Base-by-base conservation (phyloP, 2,797 vertebrate species). In the Hyperoplus lanceolatus region DNA sequence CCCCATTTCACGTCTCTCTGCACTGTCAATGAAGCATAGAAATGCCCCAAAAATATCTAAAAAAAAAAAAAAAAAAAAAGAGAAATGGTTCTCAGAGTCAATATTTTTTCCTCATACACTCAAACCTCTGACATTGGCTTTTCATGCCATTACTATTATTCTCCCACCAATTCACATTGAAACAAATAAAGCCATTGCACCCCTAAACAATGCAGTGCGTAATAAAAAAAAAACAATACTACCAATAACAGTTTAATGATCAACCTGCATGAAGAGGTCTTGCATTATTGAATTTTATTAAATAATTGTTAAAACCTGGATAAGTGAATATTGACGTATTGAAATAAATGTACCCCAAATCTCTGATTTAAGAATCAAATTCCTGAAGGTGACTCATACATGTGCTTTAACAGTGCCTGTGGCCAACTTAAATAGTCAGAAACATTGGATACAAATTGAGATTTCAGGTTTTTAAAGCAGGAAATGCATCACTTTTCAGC, bases 281-380 rank as follows among this genome's bases (percentile, higher is more conserved):
- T 11, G 13, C 10, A 49, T 15, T 15, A 49, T 15, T 15, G 45
- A 13, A 4, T 13, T 48, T 3, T 13, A 14, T 14, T 14, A 48
- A 49, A 49, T 21, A 21, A 21, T 21, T 21, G 21, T 21, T 21
- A 51, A 16, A 51, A 53, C 50, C 50, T 10, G 1, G 15, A 50
- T 16, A n/a, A 4, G 9, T 53, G 50, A 15, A 53, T 53, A 21
- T 5, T 53, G 18, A 53, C 4, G 4, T 53, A 4, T 53, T 21
- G 11, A 53, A 53, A 21, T n/a, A 3, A 51, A 15, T 15, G 13
- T 56, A 56, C 14, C 36, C 14, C 13, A 39, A 39, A 39, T 43
- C 50, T 66, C 21, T 54, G 49, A 15, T 43, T 67, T 55, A 21
- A 67, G 41, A 45, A 68, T 55, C 42, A 67, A 66, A 54, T 29